Evolutionary conservation across 2,797 vertebrate genomes (phyloP).

Genomic region (Neostethus bicornis): DNA sequence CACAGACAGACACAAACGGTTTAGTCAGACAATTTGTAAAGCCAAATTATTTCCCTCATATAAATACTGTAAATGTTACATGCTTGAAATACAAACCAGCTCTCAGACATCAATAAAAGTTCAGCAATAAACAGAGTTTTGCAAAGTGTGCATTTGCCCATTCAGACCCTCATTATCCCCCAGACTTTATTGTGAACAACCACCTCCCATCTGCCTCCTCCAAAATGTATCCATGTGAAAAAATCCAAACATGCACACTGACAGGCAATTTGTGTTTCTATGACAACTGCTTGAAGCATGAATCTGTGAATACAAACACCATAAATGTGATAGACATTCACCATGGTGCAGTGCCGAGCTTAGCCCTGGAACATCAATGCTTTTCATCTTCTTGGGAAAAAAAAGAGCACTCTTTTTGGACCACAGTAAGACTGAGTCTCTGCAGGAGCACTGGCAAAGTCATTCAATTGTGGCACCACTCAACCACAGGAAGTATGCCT

Average conservation of each 20-base stretch:
- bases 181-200: constrained; percentile 40
- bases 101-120: constrained; percentile 16
- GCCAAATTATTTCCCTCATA: not conserved
- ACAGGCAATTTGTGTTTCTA: constrained; percentile 41
- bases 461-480: not conserved
- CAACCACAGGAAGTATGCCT: not conserved
- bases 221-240: constrained; percentile 10
- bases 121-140: constrained; percentile 12
- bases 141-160: not conserved
- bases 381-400: not conserved
- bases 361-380: not conserved
- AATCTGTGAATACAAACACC: constrained; percentile 33
- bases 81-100: constrained; percentile 2
- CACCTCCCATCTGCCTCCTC: not conserved
- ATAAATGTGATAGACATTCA: constrained; percentile 15
- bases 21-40: not conserved
- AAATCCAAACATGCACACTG: constrained; percentile 17
- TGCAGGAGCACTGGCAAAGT: not conserved
- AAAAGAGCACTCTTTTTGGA: not conserved
- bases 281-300: constrained; percentile 43
- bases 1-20: not conserved
- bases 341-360: not conserved
- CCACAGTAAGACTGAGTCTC: not conserved
- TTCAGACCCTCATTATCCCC: constrained; percentile 16
- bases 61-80: not conserved